A percentile compares a stretch with the other conserved stretches of the same genome.
Conservation (phyloP, 1,140 invertebrate genomes). For the Leptopilina boulardi region DNA sequence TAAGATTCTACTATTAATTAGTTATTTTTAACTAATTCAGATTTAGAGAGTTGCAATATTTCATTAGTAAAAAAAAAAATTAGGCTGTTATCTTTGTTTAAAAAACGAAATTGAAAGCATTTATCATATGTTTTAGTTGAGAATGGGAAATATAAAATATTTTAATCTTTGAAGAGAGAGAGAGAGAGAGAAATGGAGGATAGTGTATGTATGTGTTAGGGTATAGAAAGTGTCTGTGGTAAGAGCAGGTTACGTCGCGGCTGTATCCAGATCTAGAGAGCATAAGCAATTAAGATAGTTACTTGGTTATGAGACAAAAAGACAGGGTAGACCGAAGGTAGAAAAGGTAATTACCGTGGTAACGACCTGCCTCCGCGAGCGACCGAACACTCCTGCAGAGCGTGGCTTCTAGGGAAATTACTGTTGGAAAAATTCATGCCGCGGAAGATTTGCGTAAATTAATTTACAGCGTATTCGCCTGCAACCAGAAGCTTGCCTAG, state of each 20-base stretch:
- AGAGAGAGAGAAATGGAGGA: too few species aligned
- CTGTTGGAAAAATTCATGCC: conserved; percentile 67
- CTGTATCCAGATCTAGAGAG: conserved; percentile 58
- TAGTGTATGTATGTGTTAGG: too few species aligned
- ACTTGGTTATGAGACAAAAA: conserved; percentile 70
- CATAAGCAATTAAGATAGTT: conserved; percentile 69
- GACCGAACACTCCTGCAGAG: conserved; percentile 52
- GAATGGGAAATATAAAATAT: too few species aligned
- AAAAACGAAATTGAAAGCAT: too few species aligned
- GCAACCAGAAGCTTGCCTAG: conserved; percentile 30
- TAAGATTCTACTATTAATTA: too few species aligned
- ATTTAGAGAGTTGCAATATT: too few species aligned
- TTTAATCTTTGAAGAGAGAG: too few species aligned
- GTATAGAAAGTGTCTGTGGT: too few species aligned
- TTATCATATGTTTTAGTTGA: too few species aligned
- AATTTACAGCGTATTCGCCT: conserved; percentile 60
- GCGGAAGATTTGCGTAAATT: conserved; percentile 69
- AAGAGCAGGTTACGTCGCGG: not conserved
- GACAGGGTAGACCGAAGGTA: conserved; percentile 58
- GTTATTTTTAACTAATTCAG: too few species aligned
- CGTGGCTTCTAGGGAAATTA: conserved; percentile 62
- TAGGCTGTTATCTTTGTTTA: too few species aligned
- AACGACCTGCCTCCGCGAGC: conserved; percentile 59
- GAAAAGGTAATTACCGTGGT: conserved; percentile 68
- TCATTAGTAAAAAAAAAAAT: too few species aligned